Conservation (phyloP, 2,888 invertebrate species). For the Minunthozetes semirufus region DNA sequence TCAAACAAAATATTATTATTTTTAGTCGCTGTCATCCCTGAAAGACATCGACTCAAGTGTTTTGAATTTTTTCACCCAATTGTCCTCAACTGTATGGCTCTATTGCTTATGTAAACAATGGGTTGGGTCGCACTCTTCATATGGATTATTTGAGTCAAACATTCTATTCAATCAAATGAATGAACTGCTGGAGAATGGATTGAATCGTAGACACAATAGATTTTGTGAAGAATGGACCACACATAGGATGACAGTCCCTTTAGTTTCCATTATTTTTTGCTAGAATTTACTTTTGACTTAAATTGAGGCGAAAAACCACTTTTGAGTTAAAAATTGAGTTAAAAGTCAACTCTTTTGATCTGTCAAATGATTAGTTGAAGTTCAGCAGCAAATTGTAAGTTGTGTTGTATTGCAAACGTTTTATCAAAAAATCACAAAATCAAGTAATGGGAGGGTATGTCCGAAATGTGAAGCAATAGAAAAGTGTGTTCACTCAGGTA, state of each 20-base stretch:
- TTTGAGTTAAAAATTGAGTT: too few relatives aligned
- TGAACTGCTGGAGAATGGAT: not conserved
- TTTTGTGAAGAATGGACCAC: conserved; percentile 23
- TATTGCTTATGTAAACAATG: conserved; percentile 20
- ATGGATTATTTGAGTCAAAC: conserved; percentile 3
- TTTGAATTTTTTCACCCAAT: conserved; percentile 13
- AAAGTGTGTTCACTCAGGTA: conserved; percentile 6
- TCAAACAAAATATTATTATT: too few relatives aligned
- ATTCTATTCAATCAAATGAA: not conserved
- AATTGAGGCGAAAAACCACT: not conserved
- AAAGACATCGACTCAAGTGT: conserved; percentile 12
- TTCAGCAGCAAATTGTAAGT: not conserved
- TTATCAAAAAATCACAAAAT: not conserved
- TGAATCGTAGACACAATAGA: conserved; percentile 6
- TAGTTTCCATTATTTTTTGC: not conserved
- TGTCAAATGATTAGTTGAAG: not conserved
- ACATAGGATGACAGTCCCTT: not conserved
- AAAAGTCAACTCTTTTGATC: not conserved
- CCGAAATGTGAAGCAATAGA: conserved; percentile 8
- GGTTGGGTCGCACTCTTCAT: conserved; percentile 6
- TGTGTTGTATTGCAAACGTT: not conserved
- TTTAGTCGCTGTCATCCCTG: not conserved
- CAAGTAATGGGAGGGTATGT: conserved; percentile 4
- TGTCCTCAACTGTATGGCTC: conserved; percentile 7
- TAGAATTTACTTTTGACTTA: not conserved